Evolutionary conservation across 2,113 vertebrate genomes (phyloP).

Genomic region (Xiphophorus couchianus): DNA sequence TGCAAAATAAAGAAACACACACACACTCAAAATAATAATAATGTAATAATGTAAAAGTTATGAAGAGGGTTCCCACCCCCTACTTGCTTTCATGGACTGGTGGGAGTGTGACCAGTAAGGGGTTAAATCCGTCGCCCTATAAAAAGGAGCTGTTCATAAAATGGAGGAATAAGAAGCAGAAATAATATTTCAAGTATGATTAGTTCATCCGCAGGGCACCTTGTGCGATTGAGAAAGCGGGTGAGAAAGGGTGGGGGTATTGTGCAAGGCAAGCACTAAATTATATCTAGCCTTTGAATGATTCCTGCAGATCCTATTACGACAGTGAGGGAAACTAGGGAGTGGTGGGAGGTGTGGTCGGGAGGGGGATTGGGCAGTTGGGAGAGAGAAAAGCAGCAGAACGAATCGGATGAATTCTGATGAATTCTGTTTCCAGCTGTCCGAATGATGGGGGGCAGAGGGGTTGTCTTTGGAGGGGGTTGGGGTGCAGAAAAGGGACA

Average conservation of each 20-base stretch:
- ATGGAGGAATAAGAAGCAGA: constrained; percentile 86
- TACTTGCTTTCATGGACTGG: constrained; percentile 38
- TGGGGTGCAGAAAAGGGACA: constrained; percentile 60
- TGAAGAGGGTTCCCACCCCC: constrained; percentile 27
- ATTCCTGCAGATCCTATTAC: constrained; percentile 90
- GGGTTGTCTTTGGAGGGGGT: background rate
- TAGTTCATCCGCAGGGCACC: constrained; percentile 88
- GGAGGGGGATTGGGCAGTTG: constrained; percentile 66
- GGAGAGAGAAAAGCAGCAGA: constrained; percentile 81
- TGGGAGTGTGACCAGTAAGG: constrained; percentile 72
- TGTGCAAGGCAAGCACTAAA: constrained; percentile 86
- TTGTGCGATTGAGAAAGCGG: constrained; percentile 80
- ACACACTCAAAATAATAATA: constrained; percentile 31
- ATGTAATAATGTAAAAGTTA: constrained; percentile 46
- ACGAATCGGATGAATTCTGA: constrained; percentile 84
- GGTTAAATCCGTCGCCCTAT: constrained; percentile 85
- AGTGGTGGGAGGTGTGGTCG: constrained; percentile 60
- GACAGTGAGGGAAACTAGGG: constrained; percentile 76
- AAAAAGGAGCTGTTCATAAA: constrained; percentile 85
- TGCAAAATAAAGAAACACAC: constrained; percentile 50
- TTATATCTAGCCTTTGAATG: constrained; percentile 90
- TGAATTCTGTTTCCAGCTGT: constrained; percentile 84
- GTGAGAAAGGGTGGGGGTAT: constrained; percentile 75
- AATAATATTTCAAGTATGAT: constrained; percentile 91
- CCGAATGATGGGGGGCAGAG: constrained; percentile 67